Evolutionary conservation across 2,888 invertebrate species (phyloP).

Genomic region (Drosophila cognata): DNA sequence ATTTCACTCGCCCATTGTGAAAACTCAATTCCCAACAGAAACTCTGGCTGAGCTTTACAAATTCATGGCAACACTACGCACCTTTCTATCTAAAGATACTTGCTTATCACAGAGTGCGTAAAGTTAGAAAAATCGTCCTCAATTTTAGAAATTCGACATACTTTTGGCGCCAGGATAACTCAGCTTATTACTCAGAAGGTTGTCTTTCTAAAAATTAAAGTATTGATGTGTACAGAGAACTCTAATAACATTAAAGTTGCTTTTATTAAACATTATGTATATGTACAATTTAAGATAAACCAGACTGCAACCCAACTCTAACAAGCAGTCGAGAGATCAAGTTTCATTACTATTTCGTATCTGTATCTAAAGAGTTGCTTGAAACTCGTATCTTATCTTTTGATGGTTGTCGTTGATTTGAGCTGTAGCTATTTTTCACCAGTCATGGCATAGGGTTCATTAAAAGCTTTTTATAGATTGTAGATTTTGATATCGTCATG

Average conservation of each 20-base stretch:
- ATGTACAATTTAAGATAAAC: background rate
- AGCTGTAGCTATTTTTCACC: background rate
- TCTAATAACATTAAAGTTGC: no score
- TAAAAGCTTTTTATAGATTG: background rate
- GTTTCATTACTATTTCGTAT: background rate
- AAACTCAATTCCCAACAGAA: conserved; percentile 12
- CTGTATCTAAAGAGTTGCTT: background rate
- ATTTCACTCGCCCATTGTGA: conserved; percentile 7
- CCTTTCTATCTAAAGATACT: background rate
- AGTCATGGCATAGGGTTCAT: no score
- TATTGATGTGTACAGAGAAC: no score
- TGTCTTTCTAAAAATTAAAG: background rate
- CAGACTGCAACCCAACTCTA: background rate
- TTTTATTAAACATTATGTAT: background rate
- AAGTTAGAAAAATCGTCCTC: rapidly evolving
- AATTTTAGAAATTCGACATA: background rate
- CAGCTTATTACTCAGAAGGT: no score
- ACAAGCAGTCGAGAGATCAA: background rate
- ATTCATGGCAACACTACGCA: background rate
- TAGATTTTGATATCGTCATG: background rate
- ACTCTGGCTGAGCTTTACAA: background rate
- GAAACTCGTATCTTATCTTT: background rate
- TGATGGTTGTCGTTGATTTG: background rate
- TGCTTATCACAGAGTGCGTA: background rate
- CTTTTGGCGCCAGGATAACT: background rate